Evolutionary conservation across 2,113 vertebrate genomes (phyloP), one percentile per base, ranked within the genome.

Genomic region (Erythrolamprus reginae): DNA sequence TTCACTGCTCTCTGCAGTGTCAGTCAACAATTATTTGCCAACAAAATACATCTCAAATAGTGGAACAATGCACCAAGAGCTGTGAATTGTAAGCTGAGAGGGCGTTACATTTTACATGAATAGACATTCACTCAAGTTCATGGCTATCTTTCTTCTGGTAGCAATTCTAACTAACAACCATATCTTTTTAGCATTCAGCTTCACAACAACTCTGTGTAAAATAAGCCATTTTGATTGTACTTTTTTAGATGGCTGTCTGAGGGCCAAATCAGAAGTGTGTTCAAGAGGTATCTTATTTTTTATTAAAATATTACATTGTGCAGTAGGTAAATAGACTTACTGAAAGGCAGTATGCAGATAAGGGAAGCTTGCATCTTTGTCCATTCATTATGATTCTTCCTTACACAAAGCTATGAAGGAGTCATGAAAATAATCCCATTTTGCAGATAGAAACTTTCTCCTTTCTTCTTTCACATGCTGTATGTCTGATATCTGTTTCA

Each of bases 51-150:
- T 45, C 51, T 93, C 2, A 0, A 50, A 65, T 92, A 89, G 28
- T 56, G n/a, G 23, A 90, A 83, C 82, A 90, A 9, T 19, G 5
- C 7, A 90, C 77, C 17, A 88, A 45, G 15, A 93, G 0, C 26
- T 58, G 5, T 89, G 58, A 93, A 90, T 92, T 70, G 56, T 82
- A 93, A 90, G 0, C 28, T 86, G 28, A 70, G 0, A 24, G n/a
- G 91, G 89, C 84, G 1, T 0, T 53, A 9, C 12, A 12, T 61
- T 42, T 92, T 90, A 91, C 77, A 48, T 86, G 92, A 55, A 42
- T 8, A 4, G 10, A 1, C 10, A 87, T 3, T 50, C 28, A 8
- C 48, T 91, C 3, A 84, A 93, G 8, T 94, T 91, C 19, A 1
- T 70, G 28, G 5, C 2, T 89, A 4, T 2, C 83, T 91, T 5